Base-by-base conservation (phyloP, 37 sponge, comb jelly and placozoan species). In the Amphimedon queenslandica region DNA sequence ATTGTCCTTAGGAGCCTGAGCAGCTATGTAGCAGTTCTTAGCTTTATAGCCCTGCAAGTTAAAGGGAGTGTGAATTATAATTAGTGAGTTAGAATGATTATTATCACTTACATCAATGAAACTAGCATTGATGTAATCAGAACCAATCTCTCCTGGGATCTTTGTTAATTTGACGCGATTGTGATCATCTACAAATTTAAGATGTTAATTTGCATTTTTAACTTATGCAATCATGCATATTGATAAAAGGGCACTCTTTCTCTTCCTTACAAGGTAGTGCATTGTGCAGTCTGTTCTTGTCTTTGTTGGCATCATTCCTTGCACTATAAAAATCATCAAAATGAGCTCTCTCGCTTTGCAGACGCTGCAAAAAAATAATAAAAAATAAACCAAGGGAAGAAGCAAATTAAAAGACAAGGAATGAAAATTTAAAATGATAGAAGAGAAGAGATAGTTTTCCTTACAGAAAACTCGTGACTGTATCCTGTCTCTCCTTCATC, bases 51-150 rank as follows among this genome's bases (percentile, higher is more conserved):
- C 85, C 85, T 85, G 55, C n/a, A n/a, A 2, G 30, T 23, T 21
- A 10, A 28, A 36, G 33, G 66, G 21, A 28, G 23, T 23, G 3
- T 10, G 33, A 3, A 8, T 27, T 8, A 34, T 1, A n/a, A 67
- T 35, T 13, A 18, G 2, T 32, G 40, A 2, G 28, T n/a, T n/a
- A n/a, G n/a, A 32, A 10, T 6, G 3, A 70, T 38, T 20, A 34
- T 58, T 25, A 5, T 18, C 16, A 3, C 81, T 80, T 35, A 80
- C 81, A 73, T 84, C 85, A 57, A 89, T 79, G 39, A 58, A 79
- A 72, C 89, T 89, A 11, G 89, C 89, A 61, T 89, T 89, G 83
- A 89, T 89, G 77, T 89, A 89, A 70, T 92, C 93, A 3, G 88
- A 87, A 20, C 93, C 93, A 30, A 77, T 84, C 38, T 78, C 58